Evolutionary conservation across 2,797 vertebrate species (phyloP), one percentile per base, ranked within the genome.

Genomic region (Hirundo rustica): DNA sequence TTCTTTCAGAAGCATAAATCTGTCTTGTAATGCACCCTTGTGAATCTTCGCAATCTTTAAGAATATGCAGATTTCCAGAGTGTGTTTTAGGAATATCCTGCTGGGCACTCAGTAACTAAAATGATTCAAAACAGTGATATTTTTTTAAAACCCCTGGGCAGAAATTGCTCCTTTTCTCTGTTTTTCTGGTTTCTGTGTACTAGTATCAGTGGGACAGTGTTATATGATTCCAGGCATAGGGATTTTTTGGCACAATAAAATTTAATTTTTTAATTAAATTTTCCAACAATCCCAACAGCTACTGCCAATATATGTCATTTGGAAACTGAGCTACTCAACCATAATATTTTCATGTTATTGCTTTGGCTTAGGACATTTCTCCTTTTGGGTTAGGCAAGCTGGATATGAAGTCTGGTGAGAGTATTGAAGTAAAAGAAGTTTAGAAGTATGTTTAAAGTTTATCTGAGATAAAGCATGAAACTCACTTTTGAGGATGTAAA

Each of bases 341-440:
- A 54, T 93, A 92, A 81, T 92, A 92, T 93, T 93, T 96, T 94
- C 38, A 50, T 65, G 50, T 71, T 89, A 79, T 71, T 57, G 29
- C 29, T 30, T 83, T 94, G 85, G 87, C 57, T 88, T 83, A 60
- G 30, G 57, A 61, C 0, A 0, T 77, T 79, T 93, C 51, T 92
- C 45, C 61, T 75, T 75, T 79, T 91, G 87, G 27, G 26, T 62
- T 68, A 82, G 40, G 27, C 58, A 87, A 55, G 36, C 55, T 85
- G 67, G 29, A 82, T 79, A 26, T 55, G 23, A 91, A 64, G 6
- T 60, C 60, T 54, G 32, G 23, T 34, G 60, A 67, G n/a, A 6
- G 3, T 74, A 42, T 17, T 89, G 68, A 85, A 89, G 51, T 54
- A 86, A 81, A 81, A 51, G 11, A 60, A 29, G 5, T 50, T 54